Evolutionary conservation across 2,113 vertebrate genomes (phyloP), one percentile per base, ranked within the genome.

Genomic region (Phocoena phocoena): DNA sequence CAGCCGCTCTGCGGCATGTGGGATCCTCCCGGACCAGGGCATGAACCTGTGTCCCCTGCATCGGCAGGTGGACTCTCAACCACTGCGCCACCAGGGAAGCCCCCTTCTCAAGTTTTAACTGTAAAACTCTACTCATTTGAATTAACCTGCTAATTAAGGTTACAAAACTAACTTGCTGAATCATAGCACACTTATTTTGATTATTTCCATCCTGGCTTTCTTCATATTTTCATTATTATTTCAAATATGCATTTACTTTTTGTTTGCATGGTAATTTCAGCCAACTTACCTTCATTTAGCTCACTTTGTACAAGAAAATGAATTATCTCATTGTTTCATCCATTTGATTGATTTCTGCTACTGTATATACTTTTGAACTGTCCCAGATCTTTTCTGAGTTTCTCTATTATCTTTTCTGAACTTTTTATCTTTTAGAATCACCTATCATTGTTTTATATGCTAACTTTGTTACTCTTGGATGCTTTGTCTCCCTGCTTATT

Each of bases 181-280:
- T 97, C 96, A 98, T 6, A 62, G 36, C 23, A 88, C 86, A 96
- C 89, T 97, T 91, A 91, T 95, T 97, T 96, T 90, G 65, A 97
- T 93, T 93, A 92, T 96, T 93, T 28, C 18, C 2, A 87, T 93
- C 21, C 82, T 97, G 85, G 91, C 77, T 83, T 95, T 96, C 55
- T 71, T 95, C 20, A 8, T 90, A 93, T 88, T 97, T 97, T 93
- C 67, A 92, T 94, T 97, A 88, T 94, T 82, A 95, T 97, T 98
- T 96, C 86, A 93, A 96, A 97, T 86, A 93, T 38, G 13, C 86
- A 82, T 93, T 97, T 94, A 86, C 96, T 91, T 95, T 97, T 95
- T 88, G 50, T 95, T 95, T 95, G 33, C 44, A n/a, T 91, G 62
- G 33, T 92, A 77, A 95, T 97, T 95, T 93, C 55, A 94, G 91